Conservation (phyloP, 2,888 invertebrate genomes). For the Parelbella ahira region DNA sequence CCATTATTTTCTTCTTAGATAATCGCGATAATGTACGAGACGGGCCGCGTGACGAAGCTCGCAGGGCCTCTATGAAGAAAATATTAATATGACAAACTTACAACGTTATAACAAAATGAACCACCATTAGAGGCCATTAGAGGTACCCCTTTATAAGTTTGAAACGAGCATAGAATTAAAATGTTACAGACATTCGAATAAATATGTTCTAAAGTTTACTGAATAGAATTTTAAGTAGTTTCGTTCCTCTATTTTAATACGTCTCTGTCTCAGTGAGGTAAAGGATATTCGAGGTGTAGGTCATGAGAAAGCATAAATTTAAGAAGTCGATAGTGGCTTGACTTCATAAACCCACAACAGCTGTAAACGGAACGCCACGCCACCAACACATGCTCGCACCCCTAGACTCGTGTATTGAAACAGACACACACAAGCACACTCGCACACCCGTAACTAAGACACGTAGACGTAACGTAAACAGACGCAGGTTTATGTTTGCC, state of each 20-base stretch:
- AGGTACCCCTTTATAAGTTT: conserved; percentile 23
- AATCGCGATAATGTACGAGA: conserved; percentile 44
- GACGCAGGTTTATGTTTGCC: conserved; percentile 74
- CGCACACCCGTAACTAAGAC: conserved; percentile 34
- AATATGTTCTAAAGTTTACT: conserved; percentile 41
- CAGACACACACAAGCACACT: conserved; percentile 56
- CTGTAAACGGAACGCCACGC: conserved; percentile 68
- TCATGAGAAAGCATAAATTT: conserved; percentile 79
- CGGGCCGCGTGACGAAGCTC: conserved; percentile 21
- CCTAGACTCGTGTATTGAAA: conserved; percentile 45
- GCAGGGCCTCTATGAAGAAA: conserved; percentile 21
- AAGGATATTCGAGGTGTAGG: conserved; percentile 55
- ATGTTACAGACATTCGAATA: conserved; percentile 42
- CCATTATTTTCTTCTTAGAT: conserved; percentile 60
- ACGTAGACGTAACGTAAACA: conserved; percentile 69
- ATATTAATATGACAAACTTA: conserved; percentile 15
- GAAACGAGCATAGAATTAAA: conserved; percentile 28
- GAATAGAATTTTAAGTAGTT: conserved; percentile 57
- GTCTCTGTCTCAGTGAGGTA: conserved; percentile 34
- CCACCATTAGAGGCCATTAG: conserved; percentile 17
- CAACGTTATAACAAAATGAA: conserved; percentile 9
- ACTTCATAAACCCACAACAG: conserved; percentile 72
- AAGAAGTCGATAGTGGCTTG: conserved; percentile 61
- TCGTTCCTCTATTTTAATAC: conserved; percentile 47
- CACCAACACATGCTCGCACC: conserved; percentile 67